Percentiles rank a stretch among this genome's conserved stretches.
phyloP scores from a whole-genome alignment of 1,140 invertebrate species.

The Cydia splendana region DNA sequence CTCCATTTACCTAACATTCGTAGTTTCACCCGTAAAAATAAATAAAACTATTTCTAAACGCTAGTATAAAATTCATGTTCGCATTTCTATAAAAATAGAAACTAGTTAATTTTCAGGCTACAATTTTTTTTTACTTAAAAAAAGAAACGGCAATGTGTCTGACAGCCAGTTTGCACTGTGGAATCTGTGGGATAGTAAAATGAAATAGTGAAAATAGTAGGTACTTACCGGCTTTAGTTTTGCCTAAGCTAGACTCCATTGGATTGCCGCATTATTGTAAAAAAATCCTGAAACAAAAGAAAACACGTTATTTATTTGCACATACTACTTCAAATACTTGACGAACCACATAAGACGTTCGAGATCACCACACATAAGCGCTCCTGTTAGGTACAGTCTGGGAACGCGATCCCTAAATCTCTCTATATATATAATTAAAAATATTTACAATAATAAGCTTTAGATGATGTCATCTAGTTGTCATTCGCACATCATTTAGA shows the following conservation, averaged over 20 bases:
- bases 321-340: background rate
- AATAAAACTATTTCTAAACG: too few relatives aligned
- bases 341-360: too few relatives aligned
- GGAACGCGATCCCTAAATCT: too few relatives aligned
- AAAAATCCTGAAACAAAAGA: conserved; percentile 69
- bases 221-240: conserved; percentile 65
- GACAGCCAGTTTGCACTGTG: background rate
- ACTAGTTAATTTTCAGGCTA: background rate
- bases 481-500: too few relatives aligned
- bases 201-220: conserved; percentile 8
- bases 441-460: too few relatives aligned
- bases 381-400: too few relatives aligned
- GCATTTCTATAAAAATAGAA: background rate
- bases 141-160: background rate
- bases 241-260: conserved; percentile 71
- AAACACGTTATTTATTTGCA: background rate
- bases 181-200: background rate
- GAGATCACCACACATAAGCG: too few relatives aligned
- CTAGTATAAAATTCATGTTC: too few relatives aligned
- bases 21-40: too few relatives aligned
- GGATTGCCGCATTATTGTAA: conserved; percentile 73
- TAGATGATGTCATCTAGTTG: too few relatives aligned
- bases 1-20: too few relatives aligned
- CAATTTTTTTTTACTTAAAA: background rate
- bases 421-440: too few relatives aligned